Evolutionary conservation across 2,888 invertebrate genomes (phyloP), one percentile per base, ranked within the genome.

Genomic region (Neocrepidodera transversa): DNA sequence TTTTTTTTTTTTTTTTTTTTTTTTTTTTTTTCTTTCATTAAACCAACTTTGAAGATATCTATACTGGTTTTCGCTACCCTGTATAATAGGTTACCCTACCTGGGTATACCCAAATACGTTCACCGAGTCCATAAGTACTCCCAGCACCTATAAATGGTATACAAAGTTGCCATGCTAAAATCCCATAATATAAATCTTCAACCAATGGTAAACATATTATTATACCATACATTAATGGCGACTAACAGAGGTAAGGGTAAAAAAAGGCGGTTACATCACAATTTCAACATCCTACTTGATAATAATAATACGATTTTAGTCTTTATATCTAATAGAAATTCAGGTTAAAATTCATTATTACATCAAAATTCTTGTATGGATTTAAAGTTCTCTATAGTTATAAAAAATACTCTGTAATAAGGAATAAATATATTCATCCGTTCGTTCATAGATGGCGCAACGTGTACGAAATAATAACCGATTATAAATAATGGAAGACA

Each of bases 151-250:
- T 35, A 35, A 38, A 38, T 38, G 38, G 38, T 62, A 56, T 56
- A 58, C 28, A 35, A 30, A 62, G 71, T 68, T 72, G 74, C 74
- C 73, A 74, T 75, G 69, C 73, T 75, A 73, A 74, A 75, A 75
- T 67, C 72, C 73, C 74, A 74, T 73, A 71, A 70, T 71, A 71
- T 68, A 65, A 64, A 63, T 55, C 60, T 58, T 47, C 66, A 58
- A 70, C 79, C 79, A 79, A 79, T 79, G 61, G 70, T 65, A 71
- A 73, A 69, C 72, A 68, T 72, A 71, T 72, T 68, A 77, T 77
- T 78, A 77, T 67, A 68, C 68, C 70, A 64, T 58, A 74, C 73
- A 71, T 71, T 74, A 73, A 78, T 79, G 75, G 74, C 75, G 75
- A 75, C 77, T 57, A 63, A 30, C 30, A 58, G 62, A 59, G 56